Evolutionary conservation across 2,797 vertebrate species (phyloP), one percentile per base, ranked within the genome.

Genomic region (Acanthopagrus latus): DNA sequence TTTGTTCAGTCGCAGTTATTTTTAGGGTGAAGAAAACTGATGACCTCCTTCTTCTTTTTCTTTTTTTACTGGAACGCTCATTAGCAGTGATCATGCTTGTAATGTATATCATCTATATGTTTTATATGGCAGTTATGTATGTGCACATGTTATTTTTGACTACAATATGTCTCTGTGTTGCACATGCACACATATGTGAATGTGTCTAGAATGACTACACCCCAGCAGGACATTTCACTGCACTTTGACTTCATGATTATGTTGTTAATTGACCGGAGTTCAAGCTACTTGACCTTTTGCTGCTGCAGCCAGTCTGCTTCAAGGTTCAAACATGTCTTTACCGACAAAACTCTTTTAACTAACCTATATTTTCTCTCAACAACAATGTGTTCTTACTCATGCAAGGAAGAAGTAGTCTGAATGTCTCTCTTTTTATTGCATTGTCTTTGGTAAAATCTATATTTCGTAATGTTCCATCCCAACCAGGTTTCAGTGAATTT

Each of bases 1-100:
- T 81, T 78, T 64, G 67, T 83, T 82, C 64, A 60, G 60, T 76
- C 9, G 0, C 75, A 64, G 72, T 79, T 87, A 83, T 83, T 89
- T 88, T 89, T 74, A 83, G 78, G 43, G 41, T 63, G 41, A 76
- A 66, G 58, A 59, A 57, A 84, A 86, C 60, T 17, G 67, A 67
- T 74, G 81, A 66, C 64, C 51, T 27, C 65, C 18, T 62, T 68
- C 60, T 38, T 76, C 51, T 70, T 21, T 18, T 44, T 18, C 67
- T 46, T 66, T 29, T 38, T 75, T 21, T 4, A 23, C 57, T 41
- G 27, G 67, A 77, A 70, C 33, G 5, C 62, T 54, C 29, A 47
- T 65, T 29, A 5, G 18, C 1, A 1, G 50, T 76, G 13, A 41
- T 13, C n/a, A 66, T 50, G n/a, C 48, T 20, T 65, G 17, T 55